Percentiles rank a stretch among this genome's conserved stretches.
These are phyloP conservation scores for Spodoptera littoralis DNA, from an alignment of 2,888 invertebrate species.

Conservation along the genomic window DNA sequence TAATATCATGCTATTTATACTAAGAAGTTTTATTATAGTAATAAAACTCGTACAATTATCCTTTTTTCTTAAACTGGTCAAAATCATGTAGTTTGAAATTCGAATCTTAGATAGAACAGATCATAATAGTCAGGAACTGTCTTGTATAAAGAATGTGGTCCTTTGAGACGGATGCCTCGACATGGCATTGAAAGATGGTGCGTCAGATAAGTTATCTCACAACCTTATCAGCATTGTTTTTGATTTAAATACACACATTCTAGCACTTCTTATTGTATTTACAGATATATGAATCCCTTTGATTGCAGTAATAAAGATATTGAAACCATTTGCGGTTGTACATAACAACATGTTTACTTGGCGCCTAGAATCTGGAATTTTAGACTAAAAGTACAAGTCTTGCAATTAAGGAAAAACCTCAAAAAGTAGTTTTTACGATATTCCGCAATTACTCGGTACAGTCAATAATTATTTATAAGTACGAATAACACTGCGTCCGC, in stretches of 20 bases:
- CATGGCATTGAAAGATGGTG: slow-evolving; percentile 6
- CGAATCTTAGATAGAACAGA: no score
- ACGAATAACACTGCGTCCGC: slow-evolving; percentile 3
- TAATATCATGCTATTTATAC: no score
- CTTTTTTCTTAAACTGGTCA: no score
- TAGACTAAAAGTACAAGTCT: slow-evolving; percentile 13
- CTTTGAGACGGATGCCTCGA: background rate
- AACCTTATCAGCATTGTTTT: slow-evolving; percentile 30
- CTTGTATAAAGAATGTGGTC: background rate
- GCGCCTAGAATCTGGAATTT: slow-evolving; percentile 15
- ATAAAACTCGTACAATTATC: no score
- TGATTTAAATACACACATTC: slow-evolving; percentile 7
- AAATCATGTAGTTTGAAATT: no score
- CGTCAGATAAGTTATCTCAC: background rate
- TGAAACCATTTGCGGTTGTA: background rate
- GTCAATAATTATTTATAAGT: slow-evolving; percentile 10
- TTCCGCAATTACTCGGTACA: background rate
- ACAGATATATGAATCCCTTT: slow-evolving; percentile 7
- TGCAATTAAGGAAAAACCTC: slow-evolving; percentile 19
- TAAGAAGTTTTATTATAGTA: no score
- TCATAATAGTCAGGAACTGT: background rate
- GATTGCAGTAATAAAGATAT: slow-evolving; percentile 17
- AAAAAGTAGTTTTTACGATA: slow-evolving; percentile 23
- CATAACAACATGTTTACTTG: slow-evolving; percentile 4
- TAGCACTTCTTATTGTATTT: background rate